These are phyloP conservation scores for Lepidurus arcticus DNA, from an alignment of 1,140 invertebrate genomes.

Conservation along the genomic window DNA sequence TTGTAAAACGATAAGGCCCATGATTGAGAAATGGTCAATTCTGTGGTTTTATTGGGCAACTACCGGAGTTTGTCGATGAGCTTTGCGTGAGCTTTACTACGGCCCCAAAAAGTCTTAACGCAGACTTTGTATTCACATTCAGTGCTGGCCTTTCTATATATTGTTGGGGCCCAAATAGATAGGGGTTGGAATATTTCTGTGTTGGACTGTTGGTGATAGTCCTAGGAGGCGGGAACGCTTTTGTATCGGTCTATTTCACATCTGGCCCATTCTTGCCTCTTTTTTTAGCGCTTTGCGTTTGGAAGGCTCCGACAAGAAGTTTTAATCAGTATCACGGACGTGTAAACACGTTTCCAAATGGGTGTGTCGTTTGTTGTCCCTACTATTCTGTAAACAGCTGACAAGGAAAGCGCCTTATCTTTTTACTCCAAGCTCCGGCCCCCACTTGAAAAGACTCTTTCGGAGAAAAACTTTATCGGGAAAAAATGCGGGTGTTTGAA, in stretches of 20 bases:
- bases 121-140: background rate
- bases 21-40: constrained; percentile 19
- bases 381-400: constrained; percentile 4
- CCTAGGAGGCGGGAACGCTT: background rate
- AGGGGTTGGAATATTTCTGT: background rate
- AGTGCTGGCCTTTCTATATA: background rate
- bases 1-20: constrained; percentile 21
- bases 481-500: too few species aligned
- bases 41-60: constrained; percentile 15
- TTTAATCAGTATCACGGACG: constrained; percentile 5
- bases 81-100: constrained; percentile 14
- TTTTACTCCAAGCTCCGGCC: background rate
- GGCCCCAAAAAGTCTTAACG: background rate
- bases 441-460: background rate
- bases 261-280: background rate
- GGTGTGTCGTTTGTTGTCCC: constrained; percentile 20
- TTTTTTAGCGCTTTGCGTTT: background rate
- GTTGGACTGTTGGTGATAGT: background rate
- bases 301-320: background rate
- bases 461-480: too few species aligned
- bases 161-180: background rate
- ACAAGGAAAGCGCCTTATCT: background rate
- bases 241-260: background rate
- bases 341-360: constrained; percentile 11
- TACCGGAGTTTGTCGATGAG: constrained; percentile 9